Evolutionary conservation across 1,140 invertebrate species (phyloP).

Genomic region (Aplysia californica): DNA sequence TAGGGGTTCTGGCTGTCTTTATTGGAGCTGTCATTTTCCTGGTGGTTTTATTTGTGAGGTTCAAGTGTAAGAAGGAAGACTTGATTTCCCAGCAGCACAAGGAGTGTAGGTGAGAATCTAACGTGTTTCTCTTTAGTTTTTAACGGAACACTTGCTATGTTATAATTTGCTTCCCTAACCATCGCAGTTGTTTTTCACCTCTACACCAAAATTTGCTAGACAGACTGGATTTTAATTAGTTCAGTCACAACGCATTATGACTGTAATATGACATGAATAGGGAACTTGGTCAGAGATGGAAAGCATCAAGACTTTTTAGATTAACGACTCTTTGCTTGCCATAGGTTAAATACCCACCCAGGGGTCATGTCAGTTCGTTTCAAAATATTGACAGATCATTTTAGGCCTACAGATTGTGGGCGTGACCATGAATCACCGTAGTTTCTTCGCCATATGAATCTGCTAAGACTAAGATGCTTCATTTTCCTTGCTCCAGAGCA

Average conservation of each 20-base stretch:
- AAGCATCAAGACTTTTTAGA: too few species aligned
- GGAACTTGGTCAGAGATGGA: too few species aligned
- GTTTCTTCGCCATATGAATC: too few species aligned
- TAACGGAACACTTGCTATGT: neutral
- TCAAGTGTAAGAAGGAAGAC: constrained; percentile 59
- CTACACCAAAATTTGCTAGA: neutral
- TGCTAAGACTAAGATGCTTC: too few species aligned
- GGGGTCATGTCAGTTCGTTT: too few species aligned
- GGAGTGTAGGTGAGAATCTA: constrained; percentile 43
- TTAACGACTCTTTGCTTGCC: too few species aligned
- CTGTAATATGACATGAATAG: neutral
- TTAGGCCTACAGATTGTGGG: too few species aligned
- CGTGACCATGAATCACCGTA: too few species aligned
- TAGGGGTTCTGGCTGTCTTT: constrained; percentile 75
- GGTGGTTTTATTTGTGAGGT: constrained; percentile 75
- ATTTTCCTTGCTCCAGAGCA: too few species aligned
- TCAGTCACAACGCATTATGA: too few species aligned
- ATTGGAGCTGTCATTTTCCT: constrained; percentile 77
- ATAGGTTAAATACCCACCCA: too few species aligned
- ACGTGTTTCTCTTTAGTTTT: neutral
- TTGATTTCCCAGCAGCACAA: constrained; percentile 52
- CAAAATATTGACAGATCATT: too few species aligned
- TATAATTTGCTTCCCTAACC: neutral
- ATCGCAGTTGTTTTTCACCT: neutral
- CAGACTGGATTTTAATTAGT: neutral